Conservation (phyloP, 2,113 vertebrate genomes). For the Gymnogyps californianus region DNA sequence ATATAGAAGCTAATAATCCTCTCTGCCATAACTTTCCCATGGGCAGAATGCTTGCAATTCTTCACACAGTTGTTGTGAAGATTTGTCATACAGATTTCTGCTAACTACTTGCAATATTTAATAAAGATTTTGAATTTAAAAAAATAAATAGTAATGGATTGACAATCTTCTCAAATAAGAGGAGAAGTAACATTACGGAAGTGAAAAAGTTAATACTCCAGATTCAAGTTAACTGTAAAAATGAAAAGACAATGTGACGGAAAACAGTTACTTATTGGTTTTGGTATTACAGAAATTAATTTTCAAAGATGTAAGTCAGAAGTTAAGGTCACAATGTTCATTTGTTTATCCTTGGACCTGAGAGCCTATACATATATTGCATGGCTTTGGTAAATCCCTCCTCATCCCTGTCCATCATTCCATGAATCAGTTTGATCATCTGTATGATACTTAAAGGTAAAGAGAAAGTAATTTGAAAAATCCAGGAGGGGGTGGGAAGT, state of each 20-base stretch:
- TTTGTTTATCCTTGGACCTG: neutral
- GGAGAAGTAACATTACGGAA: neutral
- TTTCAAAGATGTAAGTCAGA: neutral
- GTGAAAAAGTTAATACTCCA: neutral
- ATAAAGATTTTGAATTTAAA: neutral
- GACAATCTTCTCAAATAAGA: neutral
- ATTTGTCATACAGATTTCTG: neutral
- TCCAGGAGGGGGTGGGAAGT: rapidly evolving
- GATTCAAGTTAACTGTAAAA: neutral
- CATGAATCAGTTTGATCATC: neutral
- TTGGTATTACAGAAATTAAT: neutral
- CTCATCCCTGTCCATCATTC: neutral
- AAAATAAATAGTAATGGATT: neutral
- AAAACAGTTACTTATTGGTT: neutral
- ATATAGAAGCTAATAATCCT: neutral
- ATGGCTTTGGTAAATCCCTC: neutral
- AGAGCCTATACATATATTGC: neutral
- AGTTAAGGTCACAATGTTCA: neutral
- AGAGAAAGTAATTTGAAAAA: neutral
- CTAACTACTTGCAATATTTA: neutral
- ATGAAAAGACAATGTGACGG: neutral
- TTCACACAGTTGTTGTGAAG: neutral
- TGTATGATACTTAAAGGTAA: neutral
- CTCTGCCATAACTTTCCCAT: neutral
- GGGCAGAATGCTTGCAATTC: neutral